Evolutionary conservation across 2,888 invertebrate species (phyloP).

Genomic region (Orthosia gothica): DNA sequence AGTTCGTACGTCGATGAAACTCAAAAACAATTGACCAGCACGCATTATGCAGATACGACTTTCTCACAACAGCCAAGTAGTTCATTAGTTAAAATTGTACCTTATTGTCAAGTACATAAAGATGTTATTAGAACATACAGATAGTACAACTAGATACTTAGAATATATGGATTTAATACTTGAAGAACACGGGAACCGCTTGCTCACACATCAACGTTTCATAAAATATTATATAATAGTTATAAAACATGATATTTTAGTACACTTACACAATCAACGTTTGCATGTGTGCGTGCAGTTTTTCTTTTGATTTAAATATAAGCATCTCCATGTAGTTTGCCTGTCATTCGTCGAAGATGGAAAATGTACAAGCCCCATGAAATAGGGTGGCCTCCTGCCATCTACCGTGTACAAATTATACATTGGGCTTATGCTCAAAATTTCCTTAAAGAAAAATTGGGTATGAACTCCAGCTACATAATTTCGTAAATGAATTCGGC

Average conservation of each 20-base stretch:
- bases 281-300: constrained; percentile 39
- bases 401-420: neutral
- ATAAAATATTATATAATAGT: constrained; percentile 62
- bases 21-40: neutral
- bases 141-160: constrained; percentile 56
- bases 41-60: constrained; percentile 15
- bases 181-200: constrained; percentile 60
- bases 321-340: neutral
- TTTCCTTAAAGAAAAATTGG: neutral
- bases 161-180: constrained; percentile 63
- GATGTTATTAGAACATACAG: constrained; percentile 58
- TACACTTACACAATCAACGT: constrained; percentile 60
- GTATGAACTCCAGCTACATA: no score
- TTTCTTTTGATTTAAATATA: neutral
- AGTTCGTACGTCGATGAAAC: neutral
- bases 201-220: constrained; percentile 56
- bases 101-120: constrained; percentile 65
- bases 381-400: neutral
- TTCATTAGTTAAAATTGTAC: constrained; percentile 44
- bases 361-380: no score
- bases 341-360: no score
- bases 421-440: neutral
- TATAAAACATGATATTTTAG: constrained; percentile 63
- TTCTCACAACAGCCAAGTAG: constrained; percentile 27
- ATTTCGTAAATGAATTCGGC: no score